Evolutionary conservation across 2,888 invertebrate genomes (phyloP).

Genomic region (Adelphocoris suturalis): DNA sequence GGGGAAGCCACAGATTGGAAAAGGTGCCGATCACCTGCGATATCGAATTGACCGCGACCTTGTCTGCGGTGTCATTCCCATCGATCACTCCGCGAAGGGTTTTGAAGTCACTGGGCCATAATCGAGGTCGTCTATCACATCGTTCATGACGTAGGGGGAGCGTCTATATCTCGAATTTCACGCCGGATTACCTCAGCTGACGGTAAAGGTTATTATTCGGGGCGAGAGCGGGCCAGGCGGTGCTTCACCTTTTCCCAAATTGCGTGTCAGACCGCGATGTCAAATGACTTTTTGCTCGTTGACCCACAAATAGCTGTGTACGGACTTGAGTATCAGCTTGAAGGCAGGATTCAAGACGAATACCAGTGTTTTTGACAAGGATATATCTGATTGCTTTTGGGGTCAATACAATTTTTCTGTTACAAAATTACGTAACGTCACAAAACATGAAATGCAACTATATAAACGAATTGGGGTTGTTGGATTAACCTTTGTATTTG

Average conservation of each 20-base stretch:
- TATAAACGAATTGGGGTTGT: too few relatives aligned
- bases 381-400: too few relatives aligned
- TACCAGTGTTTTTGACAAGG: too few relatives aligned
- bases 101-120: constrained; percentile 1
- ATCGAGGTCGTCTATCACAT: constrained; percentile 23
- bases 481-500: too few relatives aligned
- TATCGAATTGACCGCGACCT: constrained; percentile 23
- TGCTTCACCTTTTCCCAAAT: constrained; percentile 10
- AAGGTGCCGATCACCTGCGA: not conserved
- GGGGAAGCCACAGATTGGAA: not conserved
- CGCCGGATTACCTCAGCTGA: constrained; percentile 27
- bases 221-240: not conserved
- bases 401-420: too few relatives aligned
- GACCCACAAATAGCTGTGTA: not conserved
- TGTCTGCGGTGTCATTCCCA: not conserved
- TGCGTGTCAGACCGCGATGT: not conserved
- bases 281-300: not conserved
- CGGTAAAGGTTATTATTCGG: constrained; percentile 8
- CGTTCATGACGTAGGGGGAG: not conserved
- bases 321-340: not conserved
- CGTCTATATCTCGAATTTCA: constrained; percentile 34
- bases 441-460: too few relatives aligned
- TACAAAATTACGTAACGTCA: too few relatives aligned
- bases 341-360: too few relatives aligned
- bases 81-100: not conserved